These are phyloP conservation scores for Aplocera efformata DNA, from an alignment of 2,888 invertebrate genomes.

Conservation along the genomic window DNA sequence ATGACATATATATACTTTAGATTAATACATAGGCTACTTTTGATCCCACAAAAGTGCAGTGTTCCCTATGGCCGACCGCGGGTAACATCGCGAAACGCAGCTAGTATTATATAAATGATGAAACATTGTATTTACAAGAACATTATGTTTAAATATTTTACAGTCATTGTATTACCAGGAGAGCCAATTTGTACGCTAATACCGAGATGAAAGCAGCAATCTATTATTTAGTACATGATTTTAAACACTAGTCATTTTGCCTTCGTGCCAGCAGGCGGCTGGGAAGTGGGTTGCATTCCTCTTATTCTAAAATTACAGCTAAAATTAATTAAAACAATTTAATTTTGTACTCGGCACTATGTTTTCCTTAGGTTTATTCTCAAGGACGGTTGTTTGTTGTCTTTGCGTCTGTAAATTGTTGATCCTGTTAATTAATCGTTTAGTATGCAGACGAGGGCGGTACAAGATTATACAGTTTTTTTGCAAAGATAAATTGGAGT, in stretches of 20 bases:
- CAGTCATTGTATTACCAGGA: no score
- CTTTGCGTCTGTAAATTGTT: slow-evolving; percentile 61
- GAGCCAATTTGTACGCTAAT: slow-evolving; percentile 4
- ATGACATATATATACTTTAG: no score
- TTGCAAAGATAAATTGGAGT: slow-evolving; percentile 10
- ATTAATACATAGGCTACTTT: no score
- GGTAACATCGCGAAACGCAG: no score
- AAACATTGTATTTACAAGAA: no score
- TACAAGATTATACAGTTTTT: slow-evolving; percentile 38
- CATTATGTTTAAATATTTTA: no score
- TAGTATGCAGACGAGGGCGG: slow-evolving; percentile 61
- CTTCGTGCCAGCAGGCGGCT: slow-evolving; percentile 1
- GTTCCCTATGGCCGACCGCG: no score
- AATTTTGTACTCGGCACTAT: slow-evolving; percentile 45
- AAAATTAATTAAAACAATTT: slow-evolving; percentile 49
- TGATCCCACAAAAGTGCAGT: no score
- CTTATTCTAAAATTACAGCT: slow-evolving; percentile 38
- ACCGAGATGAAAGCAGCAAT: not conserved
- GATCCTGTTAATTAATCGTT: slow-evolving; percentile 72
- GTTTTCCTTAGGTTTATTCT: slow-evolving; percentile 51
- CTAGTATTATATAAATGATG: no score
- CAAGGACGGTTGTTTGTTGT: slow-evolving; percentile 46
- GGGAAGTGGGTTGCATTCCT: slow-evolving; percentile 23
- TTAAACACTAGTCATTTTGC: slow-evolving; percentile 8
- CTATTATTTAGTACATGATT: slow-evolving; percentile 3